phyloP scores from a whole-genome alignment of 2,888 invertebrate species.

The Drosophila birchii region DNA sequence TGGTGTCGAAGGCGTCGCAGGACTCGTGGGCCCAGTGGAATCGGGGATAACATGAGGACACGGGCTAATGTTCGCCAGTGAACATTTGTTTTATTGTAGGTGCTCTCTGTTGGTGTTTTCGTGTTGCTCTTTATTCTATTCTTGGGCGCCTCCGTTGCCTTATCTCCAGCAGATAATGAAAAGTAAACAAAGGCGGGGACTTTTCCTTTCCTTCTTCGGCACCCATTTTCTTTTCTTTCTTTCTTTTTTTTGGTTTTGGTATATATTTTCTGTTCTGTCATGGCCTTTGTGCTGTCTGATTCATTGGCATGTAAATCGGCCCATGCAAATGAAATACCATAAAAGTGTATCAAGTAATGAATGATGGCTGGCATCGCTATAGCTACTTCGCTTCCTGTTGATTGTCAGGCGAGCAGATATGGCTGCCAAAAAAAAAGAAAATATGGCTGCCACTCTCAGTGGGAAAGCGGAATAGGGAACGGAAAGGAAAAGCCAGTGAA shows the following conservation, averaged over 20 bases:
- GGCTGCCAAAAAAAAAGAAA: slow-evolving; percentile 26
- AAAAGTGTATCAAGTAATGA: slow-evolving; percentile 56
- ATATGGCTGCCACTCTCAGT: not conserved
- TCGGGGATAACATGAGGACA: slow-evolving; percentile 24
- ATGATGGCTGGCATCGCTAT: slow-evolving; percentile 31
- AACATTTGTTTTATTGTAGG: slow-evolving; percentile 59
- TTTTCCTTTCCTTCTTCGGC: slow-evolving; percentile 19
- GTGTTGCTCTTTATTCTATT: slow-evolving; percentile 43
- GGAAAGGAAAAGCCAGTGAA: slow-evolving; percentile 10
- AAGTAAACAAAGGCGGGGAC: slow-evolving; percentile 67
- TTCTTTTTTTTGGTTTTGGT: slow-evolving; percentile 11
- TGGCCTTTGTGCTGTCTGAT: slow-evolving; percentile 51
- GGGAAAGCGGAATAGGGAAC: not conserved
- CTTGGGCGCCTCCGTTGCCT: slow-evolving; percentile 55
- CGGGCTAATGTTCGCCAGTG: slow-evolving; percentile 44
- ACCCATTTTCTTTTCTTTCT: slow-evolving; percentile 1
- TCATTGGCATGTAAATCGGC: slow-evolving; percentile 71
- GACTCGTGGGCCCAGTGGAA: slow-evolving; percentile 5
- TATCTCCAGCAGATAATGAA: slow-evolving; percentile 77
- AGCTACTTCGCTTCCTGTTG: slow-evolving; percentile 20
- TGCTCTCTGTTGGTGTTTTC: slow-evolving; percentile 51
- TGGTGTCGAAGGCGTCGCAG: slow-evolving; percentile 47
- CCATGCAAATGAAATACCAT: slow-evolving; percentile 49
- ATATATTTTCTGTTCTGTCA: slow-evolving; percentile 11
- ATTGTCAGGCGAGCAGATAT: slow-evolving; percentile 21